These are phyloP conservation scores for Dreissena rostriformis DNA, from an alignment of 1,140 invertebrate genomes.

Conservation along the genomic window DNA sequence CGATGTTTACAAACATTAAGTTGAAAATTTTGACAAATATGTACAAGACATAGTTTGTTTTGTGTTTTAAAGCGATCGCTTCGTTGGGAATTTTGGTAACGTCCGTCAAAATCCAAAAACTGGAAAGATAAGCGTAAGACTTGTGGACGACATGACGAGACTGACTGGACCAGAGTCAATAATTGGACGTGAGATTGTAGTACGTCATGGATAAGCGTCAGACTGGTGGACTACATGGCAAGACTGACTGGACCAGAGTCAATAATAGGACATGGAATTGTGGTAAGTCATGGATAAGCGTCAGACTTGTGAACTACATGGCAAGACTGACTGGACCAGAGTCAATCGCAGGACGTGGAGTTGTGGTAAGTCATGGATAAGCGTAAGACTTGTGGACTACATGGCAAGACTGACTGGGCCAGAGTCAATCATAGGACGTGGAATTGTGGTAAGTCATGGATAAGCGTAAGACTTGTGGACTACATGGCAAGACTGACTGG, in stretches of 20 bases:
- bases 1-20: too few species aligned
- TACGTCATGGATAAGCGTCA: neutral
- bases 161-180: too few species aligned
- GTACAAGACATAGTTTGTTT: conserved; percentile 1
- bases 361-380: too few species aligned
- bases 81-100: conserved; percentile 96
- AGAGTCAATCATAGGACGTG: conserved; percentile 89
- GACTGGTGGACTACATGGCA: conserved; percentile 44
- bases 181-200: too few species aligned
- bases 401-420: conserved; percentile 48
- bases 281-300: too few species aligned
- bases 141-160: too few species aligned
- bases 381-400: conserved; percentile 41
- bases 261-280: conserved; percentile 89
- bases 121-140: too few species aligned
- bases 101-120: conserved; percentile 84
- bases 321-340: too few species aligned
- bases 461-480: conserved; percentile 48
- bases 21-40: neutral
- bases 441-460: conserved; percentile 82
- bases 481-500: conserved; percentile 47
- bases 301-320: too few species aligned
- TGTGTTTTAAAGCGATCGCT: conserved; percentile 80
- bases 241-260: conserved; percentile 77
- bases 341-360: too few species aligned